Percentiles rank a stretch among this genome's conserved stretches.
Conservation (phyloP, 2,113 vertebrate genomes). For the Microcebus tavaratra region DNA sequence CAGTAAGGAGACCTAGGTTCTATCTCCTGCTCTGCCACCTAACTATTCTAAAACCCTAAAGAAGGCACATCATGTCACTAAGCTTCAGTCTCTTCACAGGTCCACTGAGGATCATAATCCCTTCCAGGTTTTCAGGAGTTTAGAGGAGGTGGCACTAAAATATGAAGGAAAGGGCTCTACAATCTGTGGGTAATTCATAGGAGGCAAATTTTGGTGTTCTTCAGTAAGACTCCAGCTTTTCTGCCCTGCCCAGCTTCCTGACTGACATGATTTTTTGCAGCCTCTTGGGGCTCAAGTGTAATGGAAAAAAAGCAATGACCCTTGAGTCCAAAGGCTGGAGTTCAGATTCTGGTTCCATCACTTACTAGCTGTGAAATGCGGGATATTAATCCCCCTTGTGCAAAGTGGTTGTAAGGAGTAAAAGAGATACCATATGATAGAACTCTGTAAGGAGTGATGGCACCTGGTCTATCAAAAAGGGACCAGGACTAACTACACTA, state of each 20-base stretch:
- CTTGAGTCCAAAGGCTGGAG: background rate
- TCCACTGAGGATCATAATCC: background rate
- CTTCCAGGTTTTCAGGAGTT: background rate
- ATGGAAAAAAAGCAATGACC: slow-evolving; percentile 16
- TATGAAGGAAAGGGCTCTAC: background rate
- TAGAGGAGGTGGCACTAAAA: background rate
- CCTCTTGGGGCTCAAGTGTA: background rate
- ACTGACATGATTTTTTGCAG: background rate
- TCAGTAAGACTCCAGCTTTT: background rate
- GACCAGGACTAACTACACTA: background rate
- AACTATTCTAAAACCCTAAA: background rate
- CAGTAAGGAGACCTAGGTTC: background rate
- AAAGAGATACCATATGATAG: background rate
- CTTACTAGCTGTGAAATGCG: background rate
- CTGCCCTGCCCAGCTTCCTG: background rate
- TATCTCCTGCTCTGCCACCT: background rate
- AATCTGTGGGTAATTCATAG: background rate
- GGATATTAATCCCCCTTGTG: background rate
- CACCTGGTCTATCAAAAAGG: background rate
- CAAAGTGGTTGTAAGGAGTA: background rate
- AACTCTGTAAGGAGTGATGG: background rate
- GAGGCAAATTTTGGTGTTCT: background rate
- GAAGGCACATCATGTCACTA: background rate
- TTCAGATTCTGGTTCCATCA: background rate
- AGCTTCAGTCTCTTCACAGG: background rate